Conservation (phyloP, 2,113 vertebrate species). For the Actenoides hombroni region DNA sequence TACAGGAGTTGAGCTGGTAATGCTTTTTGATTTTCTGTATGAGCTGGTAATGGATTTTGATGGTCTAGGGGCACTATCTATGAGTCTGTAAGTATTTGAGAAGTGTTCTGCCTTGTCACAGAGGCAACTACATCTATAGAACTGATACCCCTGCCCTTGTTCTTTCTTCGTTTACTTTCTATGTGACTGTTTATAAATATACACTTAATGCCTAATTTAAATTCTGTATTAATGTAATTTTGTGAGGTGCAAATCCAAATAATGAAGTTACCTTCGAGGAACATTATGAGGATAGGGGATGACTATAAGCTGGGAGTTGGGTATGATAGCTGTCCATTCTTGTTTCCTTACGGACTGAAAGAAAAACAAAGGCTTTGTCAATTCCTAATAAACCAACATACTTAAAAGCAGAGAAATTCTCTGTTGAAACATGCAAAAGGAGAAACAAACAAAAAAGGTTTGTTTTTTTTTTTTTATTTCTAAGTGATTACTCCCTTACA, state of each 20-base stretch:
- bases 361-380: constrained; percentile 9
- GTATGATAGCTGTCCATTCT: constrained; percentile 98
- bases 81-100: not conserved
- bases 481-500: not conserved
- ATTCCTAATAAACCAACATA: not conserved
- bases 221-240: not conserved
- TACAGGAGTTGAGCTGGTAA: not conserved
- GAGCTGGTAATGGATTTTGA: not conserved
- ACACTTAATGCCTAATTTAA: not conserved
- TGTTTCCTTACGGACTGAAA: constrained; percentile 84
- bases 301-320: constrained; percentile 97
- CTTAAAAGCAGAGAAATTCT: not conserved
- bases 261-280: constrained; percentile 84
- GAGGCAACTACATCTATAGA: not conserved
- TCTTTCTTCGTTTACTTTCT: not conserved
- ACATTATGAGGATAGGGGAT: constrained; percentile 90
- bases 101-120: not conserved
- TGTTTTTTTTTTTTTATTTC: not conserved
- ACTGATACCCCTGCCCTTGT: not conserved
- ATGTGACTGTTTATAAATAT: not conserved
- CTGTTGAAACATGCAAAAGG: not conserved
- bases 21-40: not conserved
- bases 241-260: not conserved
- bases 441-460: not conserved
- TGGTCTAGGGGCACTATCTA: not conserved